Evolutionary conservation across 1,140 invertebrate species (phyloP).

Genomic region (fruit fly (Drosophila melanogaster)): Release_6_plus_ISO1_MT NT_037436.4:13754001-13754500

Average conservation of each 20-base stretch:
- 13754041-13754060: slow-evolving; percentile 16
- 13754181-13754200: slow-evolving; percentile 64
- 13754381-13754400: slow-evolving; percentile 82
- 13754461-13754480: slow-evolving; percentile 5
- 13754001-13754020: neutral
- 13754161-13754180: slow-evolving; percentile 70
- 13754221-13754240: slow-evolving; percentile 72
- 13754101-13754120: slow-evolving; percentile 23
- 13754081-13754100: slow-evolving; percentile 19
- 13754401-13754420: slow-evolving; percentile 80
- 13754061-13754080: slow-evolving; percentile 24
- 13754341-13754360: slow-evolving; percentile 74
- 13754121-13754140: slow-evolving; percentile 25
- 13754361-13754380: slow-evolving; percentile 80
- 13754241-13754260: slow-evolving; percentile 70
- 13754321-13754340: neutral
- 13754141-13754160: slow-evolving; percentile 80
- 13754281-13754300: slow-evolving; percentile 3
- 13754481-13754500: slow-evolving; percentile 59
- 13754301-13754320: neutral
- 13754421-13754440: slow-evolving; percentile 74
- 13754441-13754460: slow-evolving; percentile 8
- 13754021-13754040: slow-evolving; percentile 6
- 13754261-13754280: slow-evolving; percentile 53
- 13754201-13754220: slow-evolving; percentile 75